A percentile compares a stretch with the other conserved stretches of the same genome.
Conservation (phyloP, 2,888 invertebrate genomes). For the Octonoba sinensis region DNA sequence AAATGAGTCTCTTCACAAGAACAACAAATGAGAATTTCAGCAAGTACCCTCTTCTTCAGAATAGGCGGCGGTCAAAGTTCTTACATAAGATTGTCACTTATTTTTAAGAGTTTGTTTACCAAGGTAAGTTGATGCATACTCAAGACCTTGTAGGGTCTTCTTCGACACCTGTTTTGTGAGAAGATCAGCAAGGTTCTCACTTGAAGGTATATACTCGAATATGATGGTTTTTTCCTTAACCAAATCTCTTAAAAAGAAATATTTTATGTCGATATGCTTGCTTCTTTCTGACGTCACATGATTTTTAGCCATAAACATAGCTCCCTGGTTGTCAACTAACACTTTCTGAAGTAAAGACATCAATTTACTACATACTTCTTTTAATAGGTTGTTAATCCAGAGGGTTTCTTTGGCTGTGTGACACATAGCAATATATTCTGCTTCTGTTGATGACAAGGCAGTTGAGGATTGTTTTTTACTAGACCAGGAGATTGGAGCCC, state of each 20-base stretch:
- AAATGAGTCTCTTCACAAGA: not conserved
- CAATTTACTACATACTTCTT: too few relatives aligned
- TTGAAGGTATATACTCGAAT: not conserved
- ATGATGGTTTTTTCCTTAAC: not conserved
- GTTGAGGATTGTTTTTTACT: slow-evolving; percentile 36
- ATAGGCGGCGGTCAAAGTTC: not conserved
- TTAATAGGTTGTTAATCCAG: not conserved
- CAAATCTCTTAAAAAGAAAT: not conserved
- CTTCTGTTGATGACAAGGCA: too few relatives aligned
- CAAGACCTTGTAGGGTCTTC: not conserved
- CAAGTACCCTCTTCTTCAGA: not conserved
- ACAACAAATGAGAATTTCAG: not conserved
- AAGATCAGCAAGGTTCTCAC: slow-evolving; percentile 1
- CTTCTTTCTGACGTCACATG: too few relatives aligned
- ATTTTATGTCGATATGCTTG: not conserved
- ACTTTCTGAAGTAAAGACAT: too few relatives aligned
- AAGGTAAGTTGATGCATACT: not conserved
- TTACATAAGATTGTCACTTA: not conserved
- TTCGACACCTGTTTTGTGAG: not conserved
- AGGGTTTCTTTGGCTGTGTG: not conserved
- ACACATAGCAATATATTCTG: not conserved
- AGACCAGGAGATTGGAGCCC: slow-evolving; percentile 33
- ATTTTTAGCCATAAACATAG: slow-evolving; percentile 3
- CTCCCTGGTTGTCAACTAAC: slow-evolving; percentile 3
- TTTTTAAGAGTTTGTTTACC: not conserved